A percentile compares a stretch with the other conserved stretches of the same genome.
phyloP scores from a whole-genome alignment of 23 tunicate species.

The Trididemnum miniatum region DNA sequence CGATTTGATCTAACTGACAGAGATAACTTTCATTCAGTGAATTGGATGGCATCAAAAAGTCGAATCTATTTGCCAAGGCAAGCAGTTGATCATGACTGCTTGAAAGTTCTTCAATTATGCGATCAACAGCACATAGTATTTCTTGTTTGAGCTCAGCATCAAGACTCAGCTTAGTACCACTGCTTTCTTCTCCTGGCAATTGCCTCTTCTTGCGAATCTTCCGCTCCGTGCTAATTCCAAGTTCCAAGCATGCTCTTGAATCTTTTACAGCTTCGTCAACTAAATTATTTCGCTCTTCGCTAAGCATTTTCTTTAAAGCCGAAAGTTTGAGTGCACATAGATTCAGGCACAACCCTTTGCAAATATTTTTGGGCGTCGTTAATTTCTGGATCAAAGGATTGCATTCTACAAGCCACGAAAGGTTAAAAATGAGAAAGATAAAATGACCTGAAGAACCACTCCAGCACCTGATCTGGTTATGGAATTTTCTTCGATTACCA shows the following conservation, averaged over 20 bases:
- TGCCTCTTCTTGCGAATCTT: not conserved
- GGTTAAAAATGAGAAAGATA: too few relatives aligned
- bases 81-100: not conserved
- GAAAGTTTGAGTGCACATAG: not conserved
- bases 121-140: not conserved
- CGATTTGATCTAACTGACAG: not conserved
- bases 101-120: not conserved
- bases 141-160: not conserved
- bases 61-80: not conserved
- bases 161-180: not conserved
- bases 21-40: not conserved
- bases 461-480: not conserved
- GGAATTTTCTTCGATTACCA: not conserved
- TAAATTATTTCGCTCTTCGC: not conserved
- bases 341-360: not conserved
- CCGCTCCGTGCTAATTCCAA: not conserved
- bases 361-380: not conserved
- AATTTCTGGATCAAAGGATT: too few relatives aligned
- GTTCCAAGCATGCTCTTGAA: not conserved
- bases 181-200: not conserved
- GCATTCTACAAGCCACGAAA: too few relatives aligned
- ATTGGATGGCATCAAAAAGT: not conserved
- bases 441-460: not conserved
- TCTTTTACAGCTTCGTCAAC: not conserved
- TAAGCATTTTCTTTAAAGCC: not conserved